Conservation (phyloP, 2,797 vertebrate species). For the Sebastes hubbsi region DNA sequence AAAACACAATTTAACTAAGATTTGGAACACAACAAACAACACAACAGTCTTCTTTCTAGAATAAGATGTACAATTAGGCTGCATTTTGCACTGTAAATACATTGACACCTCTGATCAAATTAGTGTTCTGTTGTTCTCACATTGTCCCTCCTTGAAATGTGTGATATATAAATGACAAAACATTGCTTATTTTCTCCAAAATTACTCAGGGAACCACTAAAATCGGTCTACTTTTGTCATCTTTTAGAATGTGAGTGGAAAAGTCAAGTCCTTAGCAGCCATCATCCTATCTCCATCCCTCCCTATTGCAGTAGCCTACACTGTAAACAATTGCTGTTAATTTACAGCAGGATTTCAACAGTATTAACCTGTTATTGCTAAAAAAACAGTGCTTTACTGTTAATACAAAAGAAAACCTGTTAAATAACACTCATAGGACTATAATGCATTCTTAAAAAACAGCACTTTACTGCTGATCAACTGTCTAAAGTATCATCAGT, state of each 20-base stretch:
- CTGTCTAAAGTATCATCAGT: no score
- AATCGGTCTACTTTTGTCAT: not conserved
- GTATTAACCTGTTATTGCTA: no score
- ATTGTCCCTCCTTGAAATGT: not conserved
- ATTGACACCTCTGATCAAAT: not conserved
- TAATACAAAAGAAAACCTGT: no score
- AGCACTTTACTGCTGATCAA: no score
- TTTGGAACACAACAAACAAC: not conserved
- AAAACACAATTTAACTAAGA: not conserved
- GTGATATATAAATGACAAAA: not conserved
- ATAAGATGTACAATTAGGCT: not conserved
- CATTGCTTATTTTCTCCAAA: not conserved
- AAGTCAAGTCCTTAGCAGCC: constrained; percentile 6
- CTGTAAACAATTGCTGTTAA: no score
- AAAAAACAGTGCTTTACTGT: no score
- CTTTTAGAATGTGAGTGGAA: not conserved
- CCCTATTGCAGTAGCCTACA: not conserved
- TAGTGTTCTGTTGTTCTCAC: not conserved
- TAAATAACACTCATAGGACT: no score
- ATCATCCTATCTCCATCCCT: not conserved
- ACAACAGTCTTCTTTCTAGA: no score
- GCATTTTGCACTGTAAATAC: not conserved
- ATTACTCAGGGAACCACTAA: not conserved
- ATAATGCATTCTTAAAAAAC: no score
- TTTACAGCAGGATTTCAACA: no score